Base-by-base conservation (phyloP, 2,888 invertebrate species). In the Cerastis leucographa region DNA sequence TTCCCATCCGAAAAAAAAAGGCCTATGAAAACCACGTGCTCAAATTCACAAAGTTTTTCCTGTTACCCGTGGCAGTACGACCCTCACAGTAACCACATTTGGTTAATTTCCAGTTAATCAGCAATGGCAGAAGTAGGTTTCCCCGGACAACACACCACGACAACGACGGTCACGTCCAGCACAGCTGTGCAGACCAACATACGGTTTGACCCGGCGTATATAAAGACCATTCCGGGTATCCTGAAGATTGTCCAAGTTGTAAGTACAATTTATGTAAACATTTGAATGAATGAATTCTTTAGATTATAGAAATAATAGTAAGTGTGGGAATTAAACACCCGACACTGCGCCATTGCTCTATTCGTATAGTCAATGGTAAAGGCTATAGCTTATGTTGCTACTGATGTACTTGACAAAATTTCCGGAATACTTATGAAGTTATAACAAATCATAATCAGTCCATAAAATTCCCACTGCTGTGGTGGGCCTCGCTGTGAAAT, bases 161-260 rank as follows among this genome's bases (percentile, higher is more conserved):
- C 98, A 5, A 97, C 98, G 0, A 97, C 98, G 1, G 97, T 97
- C 73, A 97, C 97, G 0, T 97, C 97, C 0, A 97, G 97, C 89
- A 98, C 98, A 0, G 97, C 97, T 0, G 98, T 98, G n/a, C 97
- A 98, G 90, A 97, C 98, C n/a, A 97, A 97, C 87, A 96, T 98
- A 84, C 96, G 98, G 88, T 98, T 98, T 92, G 99, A 99, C 94
- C 97, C 97, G 0, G 93, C 96, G 1, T 98, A 98, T 90, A 89
- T 98, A 29, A 96, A 96, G 87, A 98, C 98, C 0, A 88, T 98
- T 66, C 98, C 98, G 2, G 99, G 99, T 71, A 97, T 98, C 75
- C 92, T 99, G 35, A 99, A 99, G 97, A 94, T 97, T 83, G 97
- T 97, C 1, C 97, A 98, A 97, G 97, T 98, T 91, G 98, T 98